Evolutionary conservation across 2,113 vertebrate genomes (phyloP).

Genomic region (Daubentonia madagascariensis): DNA sequence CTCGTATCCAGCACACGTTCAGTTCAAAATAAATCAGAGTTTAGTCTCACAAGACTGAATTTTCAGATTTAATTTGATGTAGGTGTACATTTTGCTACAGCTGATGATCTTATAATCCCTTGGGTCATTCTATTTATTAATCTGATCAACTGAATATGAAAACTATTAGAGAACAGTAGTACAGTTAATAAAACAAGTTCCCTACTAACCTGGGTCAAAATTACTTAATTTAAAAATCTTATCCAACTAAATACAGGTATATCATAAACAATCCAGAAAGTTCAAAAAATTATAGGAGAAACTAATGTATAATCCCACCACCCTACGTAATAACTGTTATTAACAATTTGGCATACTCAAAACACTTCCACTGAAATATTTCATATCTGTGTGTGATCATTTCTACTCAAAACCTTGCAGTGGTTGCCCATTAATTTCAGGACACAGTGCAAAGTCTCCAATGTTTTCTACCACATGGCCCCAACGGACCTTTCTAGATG

Average conservation of each 20-base stretch:
- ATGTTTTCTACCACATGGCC: not conserved
- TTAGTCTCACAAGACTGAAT: not conserved
- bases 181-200: not conserved
- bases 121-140: constrained; percentile 8
- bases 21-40: not conserved
- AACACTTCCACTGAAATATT: not conserved
- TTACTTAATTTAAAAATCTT: not conserved
- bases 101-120: not conserved
- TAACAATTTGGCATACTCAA: not conserved
- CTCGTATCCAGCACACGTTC: not conserved
- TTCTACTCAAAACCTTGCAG: not conserved
- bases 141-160: not conserved
- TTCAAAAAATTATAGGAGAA: not conserved
- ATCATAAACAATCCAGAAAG: not conserved
- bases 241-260: not conserved
- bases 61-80: not conserved
- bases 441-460: not conserved
- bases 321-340: not conserved
- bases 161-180: not conserved
- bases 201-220: not conserved
- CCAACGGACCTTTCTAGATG: not conserved
- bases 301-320: not conserved
- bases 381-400: not conserved
- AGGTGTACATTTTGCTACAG: not conserved
- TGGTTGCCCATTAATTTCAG: not conserved